Evolutionary conservation across 2,888 invertebrate species (phyloP), one percentile per base, ranked within the genome.

Genomic region (Lasioglossum morio): DNA sequence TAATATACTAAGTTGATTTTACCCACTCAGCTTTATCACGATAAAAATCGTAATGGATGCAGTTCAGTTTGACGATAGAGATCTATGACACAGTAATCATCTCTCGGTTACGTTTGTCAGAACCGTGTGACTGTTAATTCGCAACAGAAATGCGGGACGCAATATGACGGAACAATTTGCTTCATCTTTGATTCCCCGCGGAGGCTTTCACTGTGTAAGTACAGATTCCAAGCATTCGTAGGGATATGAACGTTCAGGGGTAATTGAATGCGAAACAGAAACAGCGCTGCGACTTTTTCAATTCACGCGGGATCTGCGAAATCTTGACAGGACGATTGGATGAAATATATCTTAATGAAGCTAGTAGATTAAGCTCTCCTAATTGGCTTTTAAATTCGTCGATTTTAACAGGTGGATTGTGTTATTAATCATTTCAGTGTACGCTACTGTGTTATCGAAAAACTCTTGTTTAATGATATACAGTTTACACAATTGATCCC

Each of bases 81-180:
- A 66, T 34, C 34, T 34, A 66, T 34, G 16, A 34, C 19, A 34
- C 10, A 8, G 34, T 7, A 2, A 34, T 19, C 8, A 34, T 30
- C 30, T 66, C 34, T 34, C 34, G 66, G 19, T 16, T 66, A 30
- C 66, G 66, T 66, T 66, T 8, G 34, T 19, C 66, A 34, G 19
- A 66, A 34, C 34, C 19, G 34, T 23, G 34, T 34, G 34, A 16
- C 19, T 30, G 66, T 66, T 66, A 66, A 66, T 66, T 66, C 34
- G 19, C 34, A 19, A 4, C 66, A 8, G 66, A 77, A 79, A 53
- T 60, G 40, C 63, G 72, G 80, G 78, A 79, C 76, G 72, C 76
- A 86, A 85, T 82, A 74, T 77, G 73, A 79, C 70, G 85, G 69
- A 86, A 79, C 79, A 81, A 81, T 88, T 88, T 70, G 60, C 79